Evolutionary conservation across 2,888 invertebrate species (phyloP).

Genomic region (Dynastes tityus): DNA sequence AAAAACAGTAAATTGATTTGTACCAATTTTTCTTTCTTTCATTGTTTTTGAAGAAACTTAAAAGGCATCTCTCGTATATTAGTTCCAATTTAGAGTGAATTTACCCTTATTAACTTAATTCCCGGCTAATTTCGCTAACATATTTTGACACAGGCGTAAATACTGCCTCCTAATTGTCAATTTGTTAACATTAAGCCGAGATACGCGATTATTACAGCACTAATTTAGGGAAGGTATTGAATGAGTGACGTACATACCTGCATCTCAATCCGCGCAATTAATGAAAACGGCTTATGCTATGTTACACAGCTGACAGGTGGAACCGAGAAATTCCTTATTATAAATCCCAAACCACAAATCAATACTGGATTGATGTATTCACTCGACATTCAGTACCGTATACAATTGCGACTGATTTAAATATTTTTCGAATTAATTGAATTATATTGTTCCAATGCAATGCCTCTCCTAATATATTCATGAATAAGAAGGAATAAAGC

Average conservation of each 20-base stretch:
- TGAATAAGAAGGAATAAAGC: neutral
- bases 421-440: neutral
- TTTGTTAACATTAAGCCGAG: constrained; percentile 15
- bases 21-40: too few relatives aligned
- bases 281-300: constrained; percentile 20
- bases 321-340: neutral
- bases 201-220: constrained; percentile 15
- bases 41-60: too few relatives aligned
- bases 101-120: too few relatives aligned
- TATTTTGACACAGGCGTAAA: neutral
- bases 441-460: neutral
- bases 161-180: neutral
- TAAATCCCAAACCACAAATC: neutral
- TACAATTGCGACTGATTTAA: neutral
- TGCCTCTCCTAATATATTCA: neutral
- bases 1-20: too few relatives aligned
- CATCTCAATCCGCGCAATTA: constrained; percentile 19
- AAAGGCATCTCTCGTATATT: too few relatives aligned
- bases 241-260: constrained; percentile 18
- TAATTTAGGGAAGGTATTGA: constrained; percentile 12
- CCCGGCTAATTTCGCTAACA: neutral
- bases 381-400: neutral
- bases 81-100: neutral
- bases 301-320: constrained; percentile 12
- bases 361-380: neutral